Percentiles rank a stretch among this genome's conserved stretches.
These are phyloP conservation scores for Branchinecta lynchi DNA, from an alignment of 1,140 invertebrate species.

Conservation along the genomic window DNA sequence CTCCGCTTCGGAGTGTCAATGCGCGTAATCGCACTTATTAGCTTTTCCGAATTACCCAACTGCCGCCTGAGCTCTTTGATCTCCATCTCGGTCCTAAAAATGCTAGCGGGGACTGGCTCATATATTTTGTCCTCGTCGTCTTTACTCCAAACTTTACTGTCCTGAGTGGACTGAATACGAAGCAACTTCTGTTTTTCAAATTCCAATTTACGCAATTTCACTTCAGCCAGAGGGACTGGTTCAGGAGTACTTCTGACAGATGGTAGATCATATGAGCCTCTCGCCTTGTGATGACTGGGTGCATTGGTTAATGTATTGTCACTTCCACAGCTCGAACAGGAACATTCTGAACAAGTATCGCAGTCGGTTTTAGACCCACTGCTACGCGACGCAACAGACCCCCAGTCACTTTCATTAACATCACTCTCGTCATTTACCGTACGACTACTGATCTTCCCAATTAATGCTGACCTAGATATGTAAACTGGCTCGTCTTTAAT, in stretches of 20 bases:
- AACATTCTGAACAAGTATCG: slow-evolving; percentile 18
- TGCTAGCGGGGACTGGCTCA: slow-evolving; percentile 16
- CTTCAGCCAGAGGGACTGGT: slow-evolving; percentile 20
- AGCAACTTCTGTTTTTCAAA: slow-evolving; percentile 17
- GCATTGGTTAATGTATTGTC: neutral
- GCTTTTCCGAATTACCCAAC: neutral
- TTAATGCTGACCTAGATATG: neutral
- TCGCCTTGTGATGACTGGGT: slow-evolving; percentile 6
- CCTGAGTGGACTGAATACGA: slow-evolving; percentile 13
- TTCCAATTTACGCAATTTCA: slow-evolving; percentile 19
- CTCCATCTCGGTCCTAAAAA: neutral
- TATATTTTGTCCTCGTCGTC: slow-evolving; percentile 14
- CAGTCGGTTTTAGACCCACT: neutral
- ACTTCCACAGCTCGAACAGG: slow-evolving; percentile 19
- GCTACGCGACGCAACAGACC: slow-evolving; percentile 2
- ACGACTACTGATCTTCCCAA: too few relatives aligned
- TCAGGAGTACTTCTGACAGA: slow-evolving; percentile 13
- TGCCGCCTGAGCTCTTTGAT: neutral
- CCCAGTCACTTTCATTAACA: neutral
- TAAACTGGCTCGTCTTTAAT: neutral
- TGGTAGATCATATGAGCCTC: neutral
- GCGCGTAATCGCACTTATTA: neutral
- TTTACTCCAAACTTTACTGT: slow-evolving; percentile 15
- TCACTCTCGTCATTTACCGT: too few relatives aligned
- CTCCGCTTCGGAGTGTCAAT: slow-evolving; percentile 12